These are phyloP conservation scores for Acanthaster planci DNA, from an alignment of 35 echinoderm and acorn worm species.

Conservation along the genomic window DNA sequence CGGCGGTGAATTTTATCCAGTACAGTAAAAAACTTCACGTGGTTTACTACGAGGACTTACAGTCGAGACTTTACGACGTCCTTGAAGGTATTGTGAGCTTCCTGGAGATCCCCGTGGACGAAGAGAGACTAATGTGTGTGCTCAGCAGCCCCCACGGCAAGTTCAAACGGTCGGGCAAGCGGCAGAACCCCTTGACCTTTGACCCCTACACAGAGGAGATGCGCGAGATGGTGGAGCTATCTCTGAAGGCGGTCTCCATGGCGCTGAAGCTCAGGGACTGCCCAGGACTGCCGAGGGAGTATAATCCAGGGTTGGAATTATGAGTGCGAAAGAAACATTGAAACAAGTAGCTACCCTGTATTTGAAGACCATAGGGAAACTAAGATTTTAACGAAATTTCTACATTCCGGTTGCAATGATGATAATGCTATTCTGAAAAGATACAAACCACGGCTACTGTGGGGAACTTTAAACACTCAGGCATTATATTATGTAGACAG, in stretches of 20 bases:
- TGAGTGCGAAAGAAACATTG: not conserved
- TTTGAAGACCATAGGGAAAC: too few relatives aligned
- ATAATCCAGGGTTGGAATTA: conserved; percentile 73
- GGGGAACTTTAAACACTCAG: too few relatives aligned
- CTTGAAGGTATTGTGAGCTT: conserved; percentile 71
- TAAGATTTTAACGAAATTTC: too few relatives aligned
- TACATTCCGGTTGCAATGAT: too few relatives aligned
- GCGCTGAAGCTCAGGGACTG: conserved; percentile 81
- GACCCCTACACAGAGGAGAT: conserved; percentile 97
- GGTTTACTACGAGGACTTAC: conserved; percentile 92
- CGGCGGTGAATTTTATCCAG: conserved; percentile 86
- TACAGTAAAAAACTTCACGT: conserved; percentile 79
- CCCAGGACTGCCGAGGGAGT: conserved; percentile 62
- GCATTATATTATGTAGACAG: too few relatives aligned
- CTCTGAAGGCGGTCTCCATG: conserved; percentile 88
- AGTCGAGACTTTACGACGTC: conserved; percentile 50
- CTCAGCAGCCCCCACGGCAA: conserved; percentile 77
- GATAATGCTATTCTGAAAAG: too few relatives aligned
- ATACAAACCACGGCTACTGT: too few relatives aligned
- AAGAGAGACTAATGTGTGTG: conserved; percentile 78
- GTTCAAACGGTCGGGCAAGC: conserved; percentile 78
- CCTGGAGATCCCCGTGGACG: conserved; percentile 49
- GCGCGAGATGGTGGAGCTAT: conserved; percentile 73
- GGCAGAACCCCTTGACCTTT: conserved; percentile 55
- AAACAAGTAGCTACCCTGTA: too few relatives aligned